These are phyloP conservation scores for Papilio helenus DNA, from an alignment of 1,140 invertebrate genomes.

Conservation along the genomic window DNA sequence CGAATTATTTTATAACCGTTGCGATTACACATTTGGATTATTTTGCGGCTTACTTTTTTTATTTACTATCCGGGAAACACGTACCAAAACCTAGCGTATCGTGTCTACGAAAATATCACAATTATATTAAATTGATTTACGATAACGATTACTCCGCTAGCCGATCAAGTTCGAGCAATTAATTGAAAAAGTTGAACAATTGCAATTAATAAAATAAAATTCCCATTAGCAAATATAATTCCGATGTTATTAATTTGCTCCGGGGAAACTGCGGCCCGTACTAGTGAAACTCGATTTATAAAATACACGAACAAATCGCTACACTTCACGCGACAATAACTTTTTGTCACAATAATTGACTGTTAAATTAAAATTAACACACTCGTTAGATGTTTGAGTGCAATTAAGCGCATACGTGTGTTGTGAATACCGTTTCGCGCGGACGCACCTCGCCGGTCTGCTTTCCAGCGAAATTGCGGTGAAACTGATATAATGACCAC, in stretches of 20 bases:
- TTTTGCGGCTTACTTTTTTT: background rate
- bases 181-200: conserved; percentile 38
- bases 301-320: conserved; percentile 42
- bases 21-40: background rate
- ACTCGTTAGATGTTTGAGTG: conserved; percentile 69
- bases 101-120: conserved; percentile 15
- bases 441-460: conserved; percentile 59
- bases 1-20: background rate
- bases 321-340: conserved; percentile 54
- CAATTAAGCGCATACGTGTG: conserved; percentile 72
- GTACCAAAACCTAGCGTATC: conserved; percentile 1
- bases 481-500: conserved; percentile 75
- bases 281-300: conserved; percentile 47
- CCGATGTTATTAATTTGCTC: conserved; percentile 44
- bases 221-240: conserved; percentile 36
- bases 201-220: conserved; percentile 36
- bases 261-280: conserved; percentile 42
- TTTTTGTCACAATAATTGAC: conserved; percentile 62
- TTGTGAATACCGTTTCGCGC: conserved; percentile 70
- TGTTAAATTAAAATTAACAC: conserved; percentile 67
- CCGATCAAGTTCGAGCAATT: conserved; percentile 31
- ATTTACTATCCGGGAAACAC: background rate
- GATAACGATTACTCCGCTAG: conserved; percentile 21
- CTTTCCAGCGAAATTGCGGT: conserved; percentile 77
- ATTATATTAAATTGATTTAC: conserved; percentile 32